A percentile compares a stretch with the other conserved stretches of the same genome.
Evolutionary conservation across 2,113 vertebrate genomes (phyloP).

Genomic region (Circaetus gallicus): DNA sequence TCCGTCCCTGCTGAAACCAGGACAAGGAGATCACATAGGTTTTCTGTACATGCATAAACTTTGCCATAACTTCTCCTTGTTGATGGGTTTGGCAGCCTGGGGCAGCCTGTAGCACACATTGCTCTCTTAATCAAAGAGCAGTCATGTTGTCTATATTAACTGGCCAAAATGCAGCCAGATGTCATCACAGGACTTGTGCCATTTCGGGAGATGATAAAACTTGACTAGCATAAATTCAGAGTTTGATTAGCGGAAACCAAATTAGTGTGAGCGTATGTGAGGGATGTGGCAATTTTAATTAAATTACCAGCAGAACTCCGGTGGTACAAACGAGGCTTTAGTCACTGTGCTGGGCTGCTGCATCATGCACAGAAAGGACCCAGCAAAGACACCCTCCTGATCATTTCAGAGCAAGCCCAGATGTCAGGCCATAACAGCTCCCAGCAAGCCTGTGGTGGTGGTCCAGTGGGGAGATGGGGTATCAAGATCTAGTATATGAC

Average conservation of each 20-base stretch:
- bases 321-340: background rate
- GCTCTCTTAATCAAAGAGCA: background rate
- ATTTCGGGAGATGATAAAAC: background rate
- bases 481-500: background rate
- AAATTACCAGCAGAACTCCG: background rate
- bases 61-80: background rate
- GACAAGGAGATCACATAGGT: background rate
- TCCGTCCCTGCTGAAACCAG: too few species aligned
- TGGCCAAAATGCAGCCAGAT: background rate
- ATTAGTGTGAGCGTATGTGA: background rate
- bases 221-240: background rate
- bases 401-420: background rate
- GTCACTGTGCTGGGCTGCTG: background rate
- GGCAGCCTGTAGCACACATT: background rate
- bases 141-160: background rate
- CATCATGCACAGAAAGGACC: background rate
- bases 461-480: background rate
- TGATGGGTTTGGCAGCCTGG: background rate
- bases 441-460: background rate
- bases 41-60: background rate
- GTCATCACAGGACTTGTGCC: background rate
- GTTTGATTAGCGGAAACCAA: background rate
- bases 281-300: background rate
- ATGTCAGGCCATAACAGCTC: background rate
- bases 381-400: background rate